A percentile compares a stretch with the other conserved stretches of the same genome.
Conservation (phyloP, 37 sponge, comb jelly and placozoan genomes). For the Chondrosia reniformis region DNA sequence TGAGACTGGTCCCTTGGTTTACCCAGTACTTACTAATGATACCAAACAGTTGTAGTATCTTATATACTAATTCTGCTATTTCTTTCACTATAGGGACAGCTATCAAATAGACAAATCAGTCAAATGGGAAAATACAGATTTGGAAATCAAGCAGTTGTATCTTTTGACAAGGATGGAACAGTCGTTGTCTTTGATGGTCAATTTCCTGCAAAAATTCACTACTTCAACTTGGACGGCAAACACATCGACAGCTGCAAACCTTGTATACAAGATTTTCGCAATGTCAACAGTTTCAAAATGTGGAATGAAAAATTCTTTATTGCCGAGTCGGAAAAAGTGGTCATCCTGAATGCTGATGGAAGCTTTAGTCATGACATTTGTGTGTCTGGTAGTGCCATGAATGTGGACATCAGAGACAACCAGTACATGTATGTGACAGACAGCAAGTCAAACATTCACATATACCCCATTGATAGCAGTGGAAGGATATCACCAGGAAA, state of each 20-base stretch:
- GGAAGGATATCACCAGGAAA: conserved; percentile 9
- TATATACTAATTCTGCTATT: no score
- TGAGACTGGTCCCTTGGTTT: no score
- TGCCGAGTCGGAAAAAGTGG: conserved; percentile 13
- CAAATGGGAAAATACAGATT: neutral
- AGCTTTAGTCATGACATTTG: conserved; percentile 11
- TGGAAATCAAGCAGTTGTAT: neutral
- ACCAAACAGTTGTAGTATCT: no score
- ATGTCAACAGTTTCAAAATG: conserved; percentile 10
- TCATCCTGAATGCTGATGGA: neutral
- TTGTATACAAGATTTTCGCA: neutral
- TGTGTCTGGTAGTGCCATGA: conserved; percentile 15
- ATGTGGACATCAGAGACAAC: conserved; percentile 12
- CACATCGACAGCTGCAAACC: conserved; percentile 5
- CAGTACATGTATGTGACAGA: conserved; percentile 23
- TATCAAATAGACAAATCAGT: neutral
- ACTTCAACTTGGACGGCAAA: neutral
- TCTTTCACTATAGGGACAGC: no score
- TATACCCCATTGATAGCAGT: conserved; percentile 6
- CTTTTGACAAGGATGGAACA: conserved; percentile 5
- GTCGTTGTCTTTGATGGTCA: conserved; percentile 12
- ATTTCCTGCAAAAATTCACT: conserved; percentile 1
- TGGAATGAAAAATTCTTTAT: conserved; percentile 13
- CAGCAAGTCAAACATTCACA: conserved; percentile 23
- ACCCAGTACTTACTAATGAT: no score